Evolutionary conservation across 2,888 invertebrate genomes (phyloP), one percentile per base, ranked within the genome.

Genomic region (Tromatobia lineatoria): DNA sequence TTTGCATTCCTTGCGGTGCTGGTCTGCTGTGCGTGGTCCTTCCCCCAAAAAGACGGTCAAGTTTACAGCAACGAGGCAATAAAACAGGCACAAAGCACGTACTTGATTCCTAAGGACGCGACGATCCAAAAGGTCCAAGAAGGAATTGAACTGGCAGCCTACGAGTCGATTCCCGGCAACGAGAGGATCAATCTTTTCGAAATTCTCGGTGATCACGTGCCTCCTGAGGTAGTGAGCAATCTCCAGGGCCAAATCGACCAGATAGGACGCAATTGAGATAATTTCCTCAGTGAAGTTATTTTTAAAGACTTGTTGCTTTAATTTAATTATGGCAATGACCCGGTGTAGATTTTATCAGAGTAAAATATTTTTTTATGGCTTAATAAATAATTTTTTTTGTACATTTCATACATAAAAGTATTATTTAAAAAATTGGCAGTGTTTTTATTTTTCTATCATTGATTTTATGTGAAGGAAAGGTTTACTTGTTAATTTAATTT

Each of bases 81-180:
- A 93, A 96, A 96, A 85, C 98, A 98, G 94, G 98, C 98, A 0
- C 97, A 98, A 94, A 97, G 96, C 94, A 97, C 97, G 4, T 96
- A 96, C 91, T 95, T 98, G 84, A 97, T 98, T 89, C 98, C 98
- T 18, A 97, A 97, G 93, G 97, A 97, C 93, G 98, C 98, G 50
- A 96, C 97, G 92, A 98, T 98, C 87, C 98, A 98, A 94, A 97
- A 97, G 94, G 97, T 97, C 1, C 97, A 97, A 94, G 97, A 97
- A 94, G 97, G 97, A 79, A 97, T 98, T 87, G 97, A 98, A 94
- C 94, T 98, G 90, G 97, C 97, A 3, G 97, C 97, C 6, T 97
- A 97, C 94, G 97, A 98, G 94, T 96, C 97, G 87, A 98, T 98
- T 90, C 98, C 98, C 90, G 97, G 96, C 85, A 96, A 97, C 94